Evolutionary conservation across 2,888 invertebrate species (phyloP), one percentile per base, ranked within the genome.

Genomic region (Gymnosoma rotundatum): DNA sequence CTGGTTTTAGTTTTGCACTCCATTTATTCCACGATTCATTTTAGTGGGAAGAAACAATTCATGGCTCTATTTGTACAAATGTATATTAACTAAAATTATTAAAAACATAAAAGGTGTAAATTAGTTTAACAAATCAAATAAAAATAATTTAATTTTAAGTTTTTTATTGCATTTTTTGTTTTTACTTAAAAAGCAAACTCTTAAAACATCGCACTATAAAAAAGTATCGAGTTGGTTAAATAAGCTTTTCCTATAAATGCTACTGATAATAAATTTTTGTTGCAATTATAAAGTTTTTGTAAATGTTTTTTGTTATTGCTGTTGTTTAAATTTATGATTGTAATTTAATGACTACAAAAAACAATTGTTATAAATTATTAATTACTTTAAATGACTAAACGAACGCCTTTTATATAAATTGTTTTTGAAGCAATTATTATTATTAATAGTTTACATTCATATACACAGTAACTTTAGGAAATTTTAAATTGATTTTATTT

Each of bases 381-480:
- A 83, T 83, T 73, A 63, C 60, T 70, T 81, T 58, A 70, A 82
- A 76, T 82, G 70, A 82, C 64, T 76, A 70, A 79, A 76, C 32
- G 56, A 75, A 64, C 64, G 81, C 48, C 63, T 74, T 75, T 81
- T 70, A 64, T 64, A 64, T 70, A 50, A 63, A 74, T 74, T 69
- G 48, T 42, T 69, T 74, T 70, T 20, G 32, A 61, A 61, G 32
- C 54, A 54, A 67, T 60, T 60, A 67, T 52, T 60, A 67, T 52
- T 60, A 45, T 58, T 58, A n/a, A 56, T 21, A 20, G 21, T 32
- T 48, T 48, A 18, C 12, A 54, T 21, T 14, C 25, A 20, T 9
- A 14, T 38, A 58, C 25, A 54, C 32, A 76, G 7, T 10, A 0
- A 61, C 50, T 20, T 18, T 18, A 32, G 45, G 42, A 32, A 32